Conservation (phyloP, 2,797 vertebrate genomes). For the Anas flavirostris region DNA sequence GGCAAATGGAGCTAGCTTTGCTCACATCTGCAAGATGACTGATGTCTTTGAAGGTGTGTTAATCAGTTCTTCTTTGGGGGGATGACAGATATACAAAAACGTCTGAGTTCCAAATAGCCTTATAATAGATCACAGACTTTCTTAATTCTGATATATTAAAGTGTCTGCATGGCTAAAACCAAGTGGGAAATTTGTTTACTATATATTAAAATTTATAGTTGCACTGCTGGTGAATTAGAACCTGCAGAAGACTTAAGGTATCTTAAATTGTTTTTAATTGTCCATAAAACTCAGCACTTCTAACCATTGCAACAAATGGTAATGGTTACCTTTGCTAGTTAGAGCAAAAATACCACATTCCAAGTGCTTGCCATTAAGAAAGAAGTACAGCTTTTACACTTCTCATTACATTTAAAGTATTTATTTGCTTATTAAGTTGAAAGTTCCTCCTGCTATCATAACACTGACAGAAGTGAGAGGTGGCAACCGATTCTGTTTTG, state of each 20-base stretch:
- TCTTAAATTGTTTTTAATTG: neutral
- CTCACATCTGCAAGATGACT: slow-evolving; percentile 99
- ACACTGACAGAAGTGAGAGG: neutral
- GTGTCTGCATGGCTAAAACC: neutral
- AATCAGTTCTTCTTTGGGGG: neutral
- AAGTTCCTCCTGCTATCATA: neutral
- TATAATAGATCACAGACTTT: neutral
- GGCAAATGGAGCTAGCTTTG: slow-evolving; percentile 94
- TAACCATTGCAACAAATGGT: neutral
- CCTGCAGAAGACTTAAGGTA: neutral
- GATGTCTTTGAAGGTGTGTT: slow-evolving; percentile 96
- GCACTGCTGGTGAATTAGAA: neutral
- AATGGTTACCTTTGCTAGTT: neutral
- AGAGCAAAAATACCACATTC: neutral
- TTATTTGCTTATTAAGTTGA: neutral
- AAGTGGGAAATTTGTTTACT: neutral
- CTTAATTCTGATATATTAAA: neutral
- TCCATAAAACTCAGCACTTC: neutral
- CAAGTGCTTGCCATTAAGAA: neutral
- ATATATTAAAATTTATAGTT: neutral
- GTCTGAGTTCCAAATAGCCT: neutral
- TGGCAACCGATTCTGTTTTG: neutral
- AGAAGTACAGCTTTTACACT: neutral
- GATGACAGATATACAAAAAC: neutral
- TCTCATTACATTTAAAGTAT: neutral